Evolutionary conservation across 2,113 vertebrate species (phyloP).

Genomic region (Arvicanthis niloticus): DNA sequence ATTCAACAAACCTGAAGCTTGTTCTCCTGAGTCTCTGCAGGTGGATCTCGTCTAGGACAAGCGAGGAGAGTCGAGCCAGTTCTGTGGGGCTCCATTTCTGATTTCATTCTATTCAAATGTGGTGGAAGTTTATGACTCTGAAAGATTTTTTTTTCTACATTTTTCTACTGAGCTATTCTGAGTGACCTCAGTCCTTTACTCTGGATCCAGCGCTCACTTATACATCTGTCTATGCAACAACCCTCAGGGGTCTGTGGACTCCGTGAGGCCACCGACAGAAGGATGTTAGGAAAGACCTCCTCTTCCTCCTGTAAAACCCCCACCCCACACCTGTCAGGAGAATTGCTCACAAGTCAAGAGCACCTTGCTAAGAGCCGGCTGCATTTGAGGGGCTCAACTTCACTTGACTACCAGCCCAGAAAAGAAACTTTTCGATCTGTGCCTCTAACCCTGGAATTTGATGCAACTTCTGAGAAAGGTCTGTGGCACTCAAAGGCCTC

Average conservation of each 20-base stretch:
- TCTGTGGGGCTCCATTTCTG: not conserved
- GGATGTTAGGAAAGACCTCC: not conserved
- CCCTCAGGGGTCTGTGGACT: not conserved
- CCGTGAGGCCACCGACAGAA: not conserved
- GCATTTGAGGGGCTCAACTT: not conserved
- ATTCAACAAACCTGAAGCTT: not conserved
- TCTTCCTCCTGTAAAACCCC: not conserved
- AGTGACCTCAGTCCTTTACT: not conserved
- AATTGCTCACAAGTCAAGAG: not conserved
- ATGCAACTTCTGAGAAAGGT: not conserved
- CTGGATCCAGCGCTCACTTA: not conserved
- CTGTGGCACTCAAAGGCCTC: not conserved
- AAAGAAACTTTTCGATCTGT: not conserved
- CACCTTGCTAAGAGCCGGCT: not conserved
- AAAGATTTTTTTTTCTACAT: not conserved
- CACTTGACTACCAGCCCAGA: not conserved
- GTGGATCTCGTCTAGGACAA: not conserved
- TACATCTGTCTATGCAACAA: not conserved
- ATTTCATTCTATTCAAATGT: conserved; percentile 31
- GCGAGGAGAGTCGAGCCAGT: not conserved
- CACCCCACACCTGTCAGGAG: not conserved
- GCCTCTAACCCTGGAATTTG: not conserved
- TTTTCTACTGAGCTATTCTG: not conserved
- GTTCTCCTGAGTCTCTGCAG: not conserved
- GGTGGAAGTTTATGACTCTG: conserved; percentile 5